Base-by-base conservation (phyloP, 2,797 vertebrate species). In the Pangasius mekongensis region DNA sequence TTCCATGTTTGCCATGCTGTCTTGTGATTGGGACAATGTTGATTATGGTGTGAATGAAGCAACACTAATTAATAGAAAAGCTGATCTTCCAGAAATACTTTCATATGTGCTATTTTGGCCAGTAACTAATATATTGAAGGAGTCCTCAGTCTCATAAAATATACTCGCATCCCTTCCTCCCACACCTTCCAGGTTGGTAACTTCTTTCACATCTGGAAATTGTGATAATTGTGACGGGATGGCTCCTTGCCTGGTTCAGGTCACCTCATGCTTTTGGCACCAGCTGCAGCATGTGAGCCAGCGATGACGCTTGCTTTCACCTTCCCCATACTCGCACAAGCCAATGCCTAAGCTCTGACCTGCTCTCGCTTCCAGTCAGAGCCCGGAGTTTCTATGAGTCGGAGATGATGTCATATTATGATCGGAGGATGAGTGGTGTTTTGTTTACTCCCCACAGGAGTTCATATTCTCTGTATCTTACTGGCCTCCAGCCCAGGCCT, bases 401-500 rank as follows among this genome's bases (percentile, higher is more conserved):
- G 56, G 47, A 91, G 85, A 49, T 90, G 86, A 88, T 85, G 86
- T 89, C 86, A 89, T 56, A 60, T 69, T 66, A 62, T 86, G 85
- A 85, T 84, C 90, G 86, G 49, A 58, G 56, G 36, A 86, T 89
- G 67, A 89, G 85, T 85, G 39, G 66, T 84, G 86, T 82, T 86
- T 87, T 39, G n/a, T 88, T 88, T 85, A 85, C 88, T 87, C 30
- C 76, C 60, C 22, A 33, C 67, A 18, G 27, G 54, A 20, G 86
- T 87, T 86, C 58, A 87, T 80, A 87, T 89, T 90, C 84, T 89
- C 76, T 89, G 62, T 90, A 49, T 84, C 87, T 84, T 30, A 66
- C 67, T 90, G 88, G 90, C 89, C 87, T 90, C 33, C 60, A 89
- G 60, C 89, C 90, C 69, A 85, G 84, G 64, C 69, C 81, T 89